Conservation (phyloP, 2,113 vertebrate species). For the Neogale vison region DNA sequence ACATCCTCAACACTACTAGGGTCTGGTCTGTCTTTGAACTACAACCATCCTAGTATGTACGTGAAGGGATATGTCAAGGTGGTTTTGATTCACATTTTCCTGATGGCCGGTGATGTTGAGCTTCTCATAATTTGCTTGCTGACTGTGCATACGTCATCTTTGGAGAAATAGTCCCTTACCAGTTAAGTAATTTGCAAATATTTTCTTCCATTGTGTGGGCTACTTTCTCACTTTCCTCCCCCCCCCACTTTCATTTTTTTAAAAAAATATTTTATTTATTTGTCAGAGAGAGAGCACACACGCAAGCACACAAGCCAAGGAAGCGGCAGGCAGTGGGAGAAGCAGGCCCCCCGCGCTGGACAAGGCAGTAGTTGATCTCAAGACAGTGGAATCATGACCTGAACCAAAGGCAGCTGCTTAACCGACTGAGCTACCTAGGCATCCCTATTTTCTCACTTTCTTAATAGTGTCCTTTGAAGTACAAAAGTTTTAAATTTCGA, state of each 20-base stretch:
- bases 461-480: background rate
- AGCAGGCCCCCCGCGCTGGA: background rate
- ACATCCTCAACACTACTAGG: background rate
- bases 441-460: background rate
- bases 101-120: background rate
- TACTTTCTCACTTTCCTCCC: background rate
- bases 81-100: background rate
- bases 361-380: background rate
- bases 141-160: background rate
- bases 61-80: background rate
- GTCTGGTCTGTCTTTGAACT: background rate
- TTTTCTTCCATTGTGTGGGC: background rate
- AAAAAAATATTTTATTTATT: background rate
- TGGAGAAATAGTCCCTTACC: background rate
- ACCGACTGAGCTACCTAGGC: background rate
- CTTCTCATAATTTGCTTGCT: background rate
- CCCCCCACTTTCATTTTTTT: background rate
- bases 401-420: background rate
- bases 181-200: background rate
- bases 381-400: background rate
- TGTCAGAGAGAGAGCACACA: too few species aligned
- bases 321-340: background rate
- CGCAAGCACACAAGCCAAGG: background rate
- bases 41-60: background rate
- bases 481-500: background rate